Evolutionary conservation across 2,888 invertebrate genomes (phyloP).

Genomic region (Latrodectus hesperus): DNA sequence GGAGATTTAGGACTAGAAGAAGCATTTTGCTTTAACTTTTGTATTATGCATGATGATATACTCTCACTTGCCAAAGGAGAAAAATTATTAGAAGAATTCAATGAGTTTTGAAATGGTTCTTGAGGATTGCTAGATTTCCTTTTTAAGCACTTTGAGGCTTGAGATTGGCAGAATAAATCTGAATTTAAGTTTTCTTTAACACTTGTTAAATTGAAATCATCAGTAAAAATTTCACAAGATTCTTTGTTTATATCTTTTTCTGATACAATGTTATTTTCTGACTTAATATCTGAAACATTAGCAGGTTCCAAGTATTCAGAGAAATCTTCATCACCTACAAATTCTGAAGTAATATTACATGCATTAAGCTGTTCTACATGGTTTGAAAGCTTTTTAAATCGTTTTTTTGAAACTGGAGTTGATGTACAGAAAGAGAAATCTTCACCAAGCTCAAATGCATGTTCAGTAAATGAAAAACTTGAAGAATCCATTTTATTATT

Average conservation of each 20-base stretch:
- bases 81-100: neutral
- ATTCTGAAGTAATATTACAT: slow-evolving; percentile 49
- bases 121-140: neutral
- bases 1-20: slow-evolving; percentile 17
- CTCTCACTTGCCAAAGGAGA: slow-evolving; percentile 30
- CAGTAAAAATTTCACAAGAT: slow-evolving; percentile 11
- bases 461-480: slow-evolving; percentile 31
- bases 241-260: neutral
- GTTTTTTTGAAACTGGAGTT: slow-evolving; percentile 49
- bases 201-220: neutral
- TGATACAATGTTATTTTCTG: neutral
- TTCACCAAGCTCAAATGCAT: neutral
- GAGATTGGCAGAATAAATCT: neutral
- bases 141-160: neutral
- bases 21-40: slow-evolving; percentile 50
- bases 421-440: slow-evolving; percentile 39
- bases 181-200: neutral
- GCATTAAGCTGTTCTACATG: slow-evolving; percentile 19
- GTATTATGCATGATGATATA: slow-evolving; percentile 33
- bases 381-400: neutral
- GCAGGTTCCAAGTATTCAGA: slow-evolving; percentile 31
- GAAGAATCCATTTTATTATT: slow-evolving; percentile 28
- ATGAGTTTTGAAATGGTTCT: neutral
- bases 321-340: slow-evolving; percentile 35
- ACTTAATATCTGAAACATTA: neutral